phyloP scores from a whole-genome alignment of 2,797 vertebrate genomes.

The Gymnoscopelus braueri region DNA sequence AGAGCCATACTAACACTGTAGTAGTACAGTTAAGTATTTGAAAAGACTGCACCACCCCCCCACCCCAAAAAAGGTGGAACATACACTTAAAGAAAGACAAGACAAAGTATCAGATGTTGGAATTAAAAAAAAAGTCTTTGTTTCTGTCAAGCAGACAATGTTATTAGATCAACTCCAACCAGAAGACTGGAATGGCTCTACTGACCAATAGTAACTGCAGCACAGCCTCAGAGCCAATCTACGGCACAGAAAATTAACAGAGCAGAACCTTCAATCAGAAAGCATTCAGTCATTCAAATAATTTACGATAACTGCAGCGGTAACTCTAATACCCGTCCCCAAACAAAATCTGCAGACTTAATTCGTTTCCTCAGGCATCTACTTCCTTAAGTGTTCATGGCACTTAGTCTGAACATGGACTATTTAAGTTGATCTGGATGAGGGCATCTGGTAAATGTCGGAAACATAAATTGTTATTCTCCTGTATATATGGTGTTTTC shows the following conservation, averaged over 20 bases:
- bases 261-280: neutral
- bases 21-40: no score
- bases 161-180: no score
- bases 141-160: slow-evolving; percentile 12
- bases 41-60: no score
- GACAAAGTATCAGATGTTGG: neutral
- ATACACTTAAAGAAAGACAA: slow-evolving; percentile 1
- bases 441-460: no score
- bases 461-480: no score
- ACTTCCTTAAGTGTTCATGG: no score
- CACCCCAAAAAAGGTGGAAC: neutral
- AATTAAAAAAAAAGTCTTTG: slow-evolving; percentile 29
- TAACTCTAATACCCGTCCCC: neutral
- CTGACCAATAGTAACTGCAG: neutral
- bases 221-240: neutral
- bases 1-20: no score
- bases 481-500: no score
- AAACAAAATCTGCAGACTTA: neutral
- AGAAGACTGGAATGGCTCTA: neutral
- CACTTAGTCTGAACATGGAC: no score
- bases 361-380: no score
- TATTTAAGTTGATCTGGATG: no score
- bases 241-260: slow-evolving; percentile 2
- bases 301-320: neutral
- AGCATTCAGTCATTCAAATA: neutral